These are phyloP conservation scores for Polymixis lichenea DNA, from an alignment of 2,888 invertebrate species.

Conservation along the genomic window DNA sequence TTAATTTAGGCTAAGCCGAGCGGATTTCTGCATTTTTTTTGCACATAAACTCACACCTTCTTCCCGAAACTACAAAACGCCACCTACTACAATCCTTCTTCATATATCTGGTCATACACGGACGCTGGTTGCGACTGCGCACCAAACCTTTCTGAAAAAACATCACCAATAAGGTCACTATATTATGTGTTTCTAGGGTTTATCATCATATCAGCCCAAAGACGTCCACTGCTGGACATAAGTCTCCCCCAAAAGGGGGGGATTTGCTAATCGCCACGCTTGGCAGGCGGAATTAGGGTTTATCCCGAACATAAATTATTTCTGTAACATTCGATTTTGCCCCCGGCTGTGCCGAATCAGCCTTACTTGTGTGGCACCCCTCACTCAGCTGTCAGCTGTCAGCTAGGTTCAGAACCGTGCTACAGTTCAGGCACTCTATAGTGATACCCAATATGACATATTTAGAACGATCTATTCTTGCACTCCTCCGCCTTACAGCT, in stretches of 20 bases:
- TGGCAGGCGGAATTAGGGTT: no score
- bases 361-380: not conserved
- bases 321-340: not conserved
- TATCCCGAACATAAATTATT: not conserved
- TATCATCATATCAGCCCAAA: no score
- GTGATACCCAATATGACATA: slow-evolving; percentile 32
- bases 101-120: no score
- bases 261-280: no score
- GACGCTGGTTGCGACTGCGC: no score
- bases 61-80: not conserved
- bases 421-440: slow-evolving; percentile 28
- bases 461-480: slow-evolving; percentile 43
- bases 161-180: no score
- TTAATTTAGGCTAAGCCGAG: not conserved
- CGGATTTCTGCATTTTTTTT: no score
- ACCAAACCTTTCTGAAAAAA: no score
- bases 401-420: not conserved
- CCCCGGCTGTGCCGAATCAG: not conserved
- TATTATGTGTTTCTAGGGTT: no score
- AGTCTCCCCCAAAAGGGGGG: no score
- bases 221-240: no score
- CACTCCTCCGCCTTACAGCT: not conserved
- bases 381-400: slow-evolving; percentile 22
- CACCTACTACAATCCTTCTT: not conserved
- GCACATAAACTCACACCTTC: not conserved